Percentiles rank a stretch among this genome's conserved stretches.
Evolutionary conservation across 2,888 invertebrate genomes (phyloP).

Genomic region (Tinea trinotella): DNA sequence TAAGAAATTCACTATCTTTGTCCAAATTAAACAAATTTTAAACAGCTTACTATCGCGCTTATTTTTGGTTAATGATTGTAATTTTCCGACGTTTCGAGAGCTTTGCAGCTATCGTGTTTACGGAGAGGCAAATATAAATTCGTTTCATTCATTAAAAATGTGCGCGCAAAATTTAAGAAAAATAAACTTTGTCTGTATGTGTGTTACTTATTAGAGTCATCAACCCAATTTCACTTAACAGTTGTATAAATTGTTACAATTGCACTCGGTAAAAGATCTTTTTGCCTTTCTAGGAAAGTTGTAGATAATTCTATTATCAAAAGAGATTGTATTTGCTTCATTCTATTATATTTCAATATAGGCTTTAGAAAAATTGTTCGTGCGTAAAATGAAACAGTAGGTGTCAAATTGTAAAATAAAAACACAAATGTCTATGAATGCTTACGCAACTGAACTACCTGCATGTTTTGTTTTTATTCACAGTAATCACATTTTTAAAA

Average conservation of each 20-base stretch:
- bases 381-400: constrained; percentile 13
- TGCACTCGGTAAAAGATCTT: neutral
- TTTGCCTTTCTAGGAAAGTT: constrained; percentile 12
- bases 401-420: neutral
- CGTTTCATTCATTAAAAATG: no score
- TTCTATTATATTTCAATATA: constrained; percentile 4
- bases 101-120: no score
- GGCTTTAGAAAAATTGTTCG: constrained; percentile 10
- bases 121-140: no score
- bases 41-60: no score
- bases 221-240: neutral
- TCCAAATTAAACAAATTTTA: no score
- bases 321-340: constrained; percentile 14
- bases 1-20: no score
- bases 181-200: no score
- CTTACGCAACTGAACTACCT: neutral
- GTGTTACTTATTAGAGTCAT: no score
- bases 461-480: neutral
- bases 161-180: no score
- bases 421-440: neutral
- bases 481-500: neutral
- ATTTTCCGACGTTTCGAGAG: no score
- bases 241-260: neutral
- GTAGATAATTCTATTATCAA: constrained; percentile 9
- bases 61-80: no score